Base-by-base conservation (phyloP, 2,113 vertebrate genomes). In the Megatriorchis doriae region DNA sequence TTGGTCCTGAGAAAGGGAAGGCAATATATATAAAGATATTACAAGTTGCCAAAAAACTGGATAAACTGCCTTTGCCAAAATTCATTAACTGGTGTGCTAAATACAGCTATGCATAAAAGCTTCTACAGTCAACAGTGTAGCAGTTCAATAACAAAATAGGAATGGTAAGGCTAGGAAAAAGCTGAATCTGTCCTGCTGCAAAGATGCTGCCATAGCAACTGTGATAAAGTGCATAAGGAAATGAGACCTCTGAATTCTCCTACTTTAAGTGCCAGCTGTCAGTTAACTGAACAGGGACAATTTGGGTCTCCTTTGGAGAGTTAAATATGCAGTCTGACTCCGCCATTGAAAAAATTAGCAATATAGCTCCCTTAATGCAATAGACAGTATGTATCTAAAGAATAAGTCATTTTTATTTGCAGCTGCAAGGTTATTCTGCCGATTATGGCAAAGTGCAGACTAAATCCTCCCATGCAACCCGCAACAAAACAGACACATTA, bases 1-100 rank as follows among this genome's bases (percentile, higher is more conserved):
- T 96, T 99, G 99, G 97, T 99, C 99, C 99, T 99, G 96, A 77
- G 77, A 90, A 91, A 43, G 38, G 50, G 52, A 59, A 72, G 27
- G 25, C 21, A 58, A 7, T 15, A 32, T 23, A 22, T 11, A 4
- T 20, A 5, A 27, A 92, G 16, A 32, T 40, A 4, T 10, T 29
- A 42, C 31, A 83, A 80, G 36, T 53, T 88, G 32, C 26, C 25
- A 40, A 40, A 40, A 40, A 40, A 40, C 40, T 40, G 40, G 36
- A 77, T 65, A 71, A 87, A 75, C 9, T 38, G 56, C 18, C 53
- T 90, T 80, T 70, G 43, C 59, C 55, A 83, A 53, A 92, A 77
- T 55, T 68, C 19, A 32, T 32, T 73, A 80, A 42, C 40, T 63
- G 31, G 38, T 52, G 5, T 66, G 36, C 47, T 79, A 75, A 86